These are phyloP conservation scores for Arctia plantaginis DNA, from an alignment of 2,888 invertebrate species.

Conservation along the genomic window DNA sequence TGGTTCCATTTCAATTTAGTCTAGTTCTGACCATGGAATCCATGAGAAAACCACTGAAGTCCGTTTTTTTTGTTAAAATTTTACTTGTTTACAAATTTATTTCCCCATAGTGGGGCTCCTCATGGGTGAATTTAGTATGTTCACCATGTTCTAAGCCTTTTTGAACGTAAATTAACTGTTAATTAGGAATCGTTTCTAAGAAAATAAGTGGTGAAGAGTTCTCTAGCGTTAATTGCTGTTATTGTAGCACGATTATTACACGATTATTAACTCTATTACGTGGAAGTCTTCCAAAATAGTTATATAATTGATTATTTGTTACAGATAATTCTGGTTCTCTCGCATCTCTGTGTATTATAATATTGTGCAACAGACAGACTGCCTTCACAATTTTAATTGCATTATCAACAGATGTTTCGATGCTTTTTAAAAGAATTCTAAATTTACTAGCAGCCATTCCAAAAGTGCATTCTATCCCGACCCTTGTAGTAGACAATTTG, in stretches of 20 bases:
- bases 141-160: no score
- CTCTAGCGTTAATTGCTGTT: background rate
- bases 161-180: no score
- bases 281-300: background rate
- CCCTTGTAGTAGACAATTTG: slow-evolving; percentile 17
- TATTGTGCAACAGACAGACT: slow-evolving; percentile 21
- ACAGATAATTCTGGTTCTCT: slow-evolving; percentile 4
- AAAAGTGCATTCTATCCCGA: slow-evolving; percentile 21
- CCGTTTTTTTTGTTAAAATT: no score
- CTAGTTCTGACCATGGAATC: no score
- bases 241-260: slow-evolving; percentile 5
- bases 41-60: no score
- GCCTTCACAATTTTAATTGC: slow-evolving; percentile 18
- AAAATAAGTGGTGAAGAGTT: no score
- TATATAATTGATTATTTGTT: slow-evolving; percentile 4
- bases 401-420: slow-evolving; percentile 15
- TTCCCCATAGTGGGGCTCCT: no score
- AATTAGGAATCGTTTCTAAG: no score
- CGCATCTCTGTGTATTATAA: slow-evolving; percentile 16
- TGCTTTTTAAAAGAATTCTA: slow-evolving; percentile 17
- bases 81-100: no score
- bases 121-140: no score
- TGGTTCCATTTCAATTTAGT: no score
- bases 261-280: background rate
- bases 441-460: slow-evolving; percentile 20